Percentiles rank a stretch among this genome's conserved stretches.
These are phyloP conservation scores for Crossaster papposus DNA, from an alignment of 53 echinoderm and acorn worm species.

Conservation along the genomic window DNA sequence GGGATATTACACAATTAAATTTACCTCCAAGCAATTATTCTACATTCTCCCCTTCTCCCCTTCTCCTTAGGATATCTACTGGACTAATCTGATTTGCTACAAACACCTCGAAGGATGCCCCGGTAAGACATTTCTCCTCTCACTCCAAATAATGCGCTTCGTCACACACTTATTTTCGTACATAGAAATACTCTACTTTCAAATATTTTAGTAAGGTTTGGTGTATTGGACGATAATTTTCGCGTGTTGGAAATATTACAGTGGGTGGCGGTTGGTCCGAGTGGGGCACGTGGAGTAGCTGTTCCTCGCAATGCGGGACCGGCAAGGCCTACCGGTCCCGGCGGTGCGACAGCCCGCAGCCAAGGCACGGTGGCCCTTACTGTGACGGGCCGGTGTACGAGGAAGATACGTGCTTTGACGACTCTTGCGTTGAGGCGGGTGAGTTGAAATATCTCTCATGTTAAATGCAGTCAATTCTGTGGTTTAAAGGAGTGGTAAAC, in stretches of 20 bases:
- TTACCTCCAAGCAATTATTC: too few species aligned
- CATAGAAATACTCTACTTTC: background rate
- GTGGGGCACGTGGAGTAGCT: conserved; percentile 84
- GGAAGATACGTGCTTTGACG: conserved; percentile 76
- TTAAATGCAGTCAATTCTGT: background rate
- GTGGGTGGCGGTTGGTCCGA: conserved; percentile 87
- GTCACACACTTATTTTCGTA: conserved; percentile 18
- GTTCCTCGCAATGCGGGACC: conserved; percentile 82
- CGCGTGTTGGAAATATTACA: background rate
- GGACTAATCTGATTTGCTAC: conserved; percentile 89
- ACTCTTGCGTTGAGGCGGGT: conserved; percentile 73
- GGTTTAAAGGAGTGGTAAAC: background rate
- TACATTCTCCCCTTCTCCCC: background rate
- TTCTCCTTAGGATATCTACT: conserved; percentile 77
- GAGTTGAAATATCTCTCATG: background rate
- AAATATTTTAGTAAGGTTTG: background rate
- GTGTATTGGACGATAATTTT: background rate
- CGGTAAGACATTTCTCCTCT: conserved; percentile 53
- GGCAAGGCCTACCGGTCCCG: conserved; percentile 75
- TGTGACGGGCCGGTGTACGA: conserved; percentile 74
- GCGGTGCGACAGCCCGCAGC: conserved; percentile 72
- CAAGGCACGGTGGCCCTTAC: conserved; percentile 67
- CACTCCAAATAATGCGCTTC: background rate
- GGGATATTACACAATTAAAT: too few species aligned
- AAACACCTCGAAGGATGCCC: conserved; percentile 89